phyloP scores from a whole-genome alignment of 2,888 invertebrate species.

The Cephus spinipes region DNA sequence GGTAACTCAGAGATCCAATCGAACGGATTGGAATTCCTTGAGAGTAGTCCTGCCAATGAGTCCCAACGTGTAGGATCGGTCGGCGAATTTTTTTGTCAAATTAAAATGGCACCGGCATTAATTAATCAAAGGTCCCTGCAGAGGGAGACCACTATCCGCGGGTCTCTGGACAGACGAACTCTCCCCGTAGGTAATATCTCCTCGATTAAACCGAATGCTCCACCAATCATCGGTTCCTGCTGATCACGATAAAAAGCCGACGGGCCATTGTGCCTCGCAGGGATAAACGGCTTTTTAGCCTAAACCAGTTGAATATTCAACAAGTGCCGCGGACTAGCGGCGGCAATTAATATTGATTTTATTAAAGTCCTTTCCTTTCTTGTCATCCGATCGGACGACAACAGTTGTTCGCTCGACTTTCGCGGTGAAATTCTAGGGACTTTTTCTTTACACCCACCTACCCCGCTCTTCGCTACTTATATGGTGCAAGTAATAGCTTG shows the following conservation, averaged over 20 bases:
- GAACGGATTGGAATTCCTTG: not conserved
- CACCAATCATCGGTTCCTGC: slow-evolving; percentile 44
- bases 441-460: not conserved
- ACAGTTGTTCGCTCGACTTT: slow-evolving; percentile 15
- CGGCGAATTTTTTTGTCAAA: slow-evolving; percentile 28
- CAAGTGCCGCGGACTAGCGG: slow-evolving; percentile 35
- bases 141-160: slow-evolving; percentile 10
- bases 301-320: slow-evolving; percentile 60
- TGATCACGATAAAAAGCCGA: slow-evolving; percentile 50
- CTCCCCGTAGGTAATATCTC: slow-evolving; percentile 36
- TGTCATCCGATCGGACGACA: slow-evolving; percentile 15
- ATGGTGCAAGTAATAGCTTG: not conserved
- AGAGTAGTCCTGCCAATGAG: not conserved
- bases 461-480: not conserved
- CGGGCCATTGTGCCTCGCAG: slow-evolving; percentile 43
- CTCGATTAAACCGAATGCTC: slow-evolving; percentile 37
- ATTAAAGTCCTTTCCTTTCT: slow-evolving; percentile 56
- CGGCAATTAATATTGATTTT: slow-evolving; percentile 65
- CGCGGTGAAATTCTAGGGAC: not conserved
- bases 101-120: slow-evolving; percentile 45
- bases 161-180: slow-evolving; percentile 18
- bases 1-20: too few species aligned
- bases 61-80: not conserved
- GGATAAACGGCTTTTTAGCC: slow-evolving; percentile 62
- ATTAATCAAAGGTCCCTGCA: slow-evolving; percentile 39